Evolutionary conservation across 2,888 invertebrate genomes (phyloP), one percentile per base, ranked within the genome.

Genomic region (Bombylius discolor): DNA sequence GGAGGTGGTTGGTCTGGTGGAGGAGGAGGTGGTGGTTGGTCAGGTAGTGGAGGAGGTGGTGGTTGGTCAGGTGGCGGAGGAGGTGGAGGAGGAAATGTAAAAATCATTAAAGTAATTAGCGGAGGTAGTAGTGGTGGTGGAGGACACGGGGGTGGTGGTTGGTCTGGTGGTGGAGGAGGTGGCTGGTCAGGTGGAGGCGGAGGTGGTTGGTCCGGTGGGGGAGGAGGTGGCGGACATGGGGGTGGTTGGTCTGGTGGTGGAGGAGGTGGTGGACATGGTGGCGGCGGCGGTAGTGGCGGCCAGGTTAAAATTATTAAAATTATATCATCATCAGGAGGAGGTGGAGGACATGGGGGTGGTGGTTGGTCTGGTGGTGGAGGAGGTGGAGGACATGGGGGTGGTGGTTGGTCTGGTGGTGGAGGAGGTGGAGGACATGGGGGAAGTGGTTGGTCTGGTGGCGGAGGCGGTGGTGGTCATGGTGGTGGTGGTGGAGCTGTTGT

Each of bases 31-130:
- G 14, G 49, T 4, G 53, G 53, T 5, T 33, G 47, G 33, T n/a
- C 14, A 12, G 47, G 47, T 11, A 36, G 52, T 2, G 52, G 49
- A 14, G 50, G 50, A n/a, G 14, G 14, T 23, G 39, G 52, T 36
- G 52, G 52, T 12, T 48, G 53, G 49, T 34, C 42, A 39, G 47
- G 53, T 5, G 33, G 46, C 13, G 52, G 52, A 23, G 52, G 52
- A 14, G 49, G 53, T 12, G 53, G 53, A 32, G 49, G 53, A 14
- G 53, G 53, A 47, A 31, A 31, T 5, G 53, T 49, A 5, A 53
- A 53, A 49, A 49, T 53, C n/a, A 53, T 53, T 44, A 53, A 53
- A 44, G 48, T 53, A 32, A 49, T 53, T 4, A 11, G 39, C 11
- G 11, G 39, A 5, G 39, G 39, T 7, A 11, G 39, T 42, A 11